Base-by-base conservation (phyloP, 2,888 invertebrate species). In the Sylvicola fuscatus region DNA sequence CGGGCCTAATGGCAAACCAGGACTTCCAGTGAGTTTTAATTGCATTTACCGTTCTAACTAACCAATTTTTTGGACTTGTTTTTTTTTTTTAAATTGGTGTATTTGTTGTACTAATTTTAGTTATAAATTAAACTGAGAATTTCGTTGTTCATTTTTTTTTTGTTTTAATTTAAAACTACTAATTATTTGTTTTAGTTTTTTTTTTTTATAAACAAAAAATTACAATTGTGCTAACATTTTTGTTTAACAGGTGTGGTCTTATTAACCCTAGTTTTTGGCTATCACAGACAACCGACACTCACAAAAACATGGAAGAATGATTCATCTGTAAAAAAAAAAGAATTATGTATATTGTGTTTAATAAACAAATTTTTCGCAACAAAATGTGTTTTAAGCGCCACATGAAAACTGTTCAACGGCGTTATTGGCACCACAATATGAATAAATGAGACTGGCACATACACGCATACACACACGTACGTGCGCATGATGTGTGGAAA, bases 231-330 rank as follows among this genome's bases (percentile, higher is more conserved):
- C 21, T 21, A 21, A 21, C 21, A 21, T 44, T 42, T 44, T 47
- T 47, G 49, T 49, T 51, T 48, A 54, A 56, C 57, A 58, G 57
- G 57, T 56, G 51, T 58, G 57, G 57, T 56, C 51, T 51, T 58
- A 57, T 56, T 58, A 58, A 57, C 52, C 36, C 34, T 21, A 21
- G 21, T 21, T 21, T 21, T 21, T 21, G 21, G 21, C 21, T 21
- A 21, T 21, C 21, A 35, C 34, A 21, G 8, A 21, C 21, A 21
- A 21, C 21, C 21, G 26, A 42, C 41, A 45, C 44, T 45, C 45
- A 47, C 44, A 42, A 44, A 43, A 42, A 46, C 48, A 43, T 6
- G 21, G 21, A 21, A 21, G 21, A 21, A 21, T 21, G 21, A 21
- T 21, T 21, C 21, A 21, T 21, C 21, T 6, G 4, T 4, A 6